Evolutionary conservation across 1,140 invertebrate species (phyloP), one percentile per base, ranked within the genome.

Genomic region (Pentalonia nigronervosa): DNA sequence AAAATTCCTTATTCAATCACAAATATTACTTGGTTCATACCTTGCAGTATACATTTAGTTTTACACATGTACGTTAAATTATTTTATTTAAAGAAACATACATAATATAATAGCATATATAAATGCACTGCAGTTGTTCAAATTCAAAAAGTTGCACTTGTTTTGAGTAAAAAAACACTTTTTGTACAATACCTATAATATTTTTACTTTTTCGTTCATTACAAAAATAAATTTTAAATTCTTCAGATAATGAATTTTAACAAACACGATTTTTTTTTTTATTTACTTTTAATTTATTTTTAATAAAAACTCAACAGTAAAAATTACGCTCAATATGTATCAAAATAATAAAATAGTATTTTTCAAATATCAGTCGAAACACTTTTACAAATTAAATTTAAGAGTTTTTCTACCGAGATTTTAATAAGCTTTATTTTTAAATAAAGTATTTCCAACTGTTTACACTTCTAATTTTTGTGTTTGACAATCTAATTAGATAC

Each of bases 331-430:
- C 9, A 84, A 84, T 45, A 67, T 41, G 7, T 84, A 45, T 84
- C 83, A 45, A 84, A 84, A 84, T 21, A 45, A 45, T 25, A 84
- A 45, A 84, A 23, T 41, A 84, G 6, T 45, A 84, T 14, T 45
- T 30, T 45, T 25, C 23, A 41, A 41, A 41, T 25, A 45, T 41
- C 36, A 45, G 36, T 83, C 23, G 6, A 36, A 25, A 25, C 36
- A 84, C 83, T 84, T 41, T 84, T 84, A 84, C 21, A 45, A 45
- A 84, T 84, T 41, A 41, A 84, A 45, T 84, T 45, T 45, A 84
- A 86, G 84, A 36, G 36, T 25, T 45, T 25, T 84, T 84, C 36
- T 76, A 41, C 36, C 34, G 7, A 25, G 83, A 41, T 41, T 84
- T 41, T 84, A 41, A 45, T 41, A 41, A 41, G 36, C 14, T 76